Percentiles rank a stretch among this genome's conserved stretches.
Evolutionary conservation across 1,140 invertebrate species (phyloP).

Genomic region (Phymorhynchus buccinoides): DNA sequence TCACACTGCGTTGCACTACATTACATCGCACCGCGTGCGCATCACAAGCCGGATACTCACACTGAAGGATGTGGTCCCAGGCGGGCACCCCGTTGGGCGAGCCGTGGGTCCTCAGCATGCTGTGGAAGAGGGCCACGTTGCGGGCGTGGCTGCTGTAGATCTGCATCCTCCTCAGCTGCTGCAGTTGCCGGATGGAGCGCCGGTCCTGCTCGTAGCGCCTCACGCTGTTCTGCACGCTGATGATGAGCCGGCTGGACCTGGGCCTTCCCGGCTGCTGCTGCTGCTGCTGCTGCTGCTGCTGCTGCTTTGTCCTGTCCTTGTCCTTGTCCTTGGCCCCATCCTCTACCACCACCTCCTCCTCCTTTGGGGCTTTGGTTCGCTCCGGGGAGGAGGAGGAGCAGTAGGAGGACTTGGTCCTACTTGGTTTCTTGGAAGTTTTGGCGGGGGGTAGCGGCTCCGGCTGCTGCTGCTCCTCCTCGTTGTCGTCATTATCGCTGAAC

Average conservation of each 20-base stretch:
- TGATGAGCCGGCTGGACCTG: conserved; percentile 22
- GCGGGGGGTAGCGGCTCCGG: background rate
- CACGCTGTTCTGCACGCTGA: conserved; percentile 60
- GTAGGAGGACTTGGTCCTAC: too few species aligned
- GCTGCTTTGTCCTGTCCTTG: background rate
- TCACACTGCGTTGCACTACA: too few species aligned
- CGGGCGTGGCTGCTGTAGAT: conserved; percentile 59
- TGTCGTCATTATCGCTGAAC: conserved; percentile 25
- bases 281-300: conserved; percentile 9
- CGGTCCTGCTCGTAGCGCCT: conserved; percentile 55
- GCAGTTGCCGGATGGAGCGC: conserved; percentile 53
- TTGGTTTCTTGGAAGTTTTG: background rate
- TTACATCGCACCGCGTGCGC: too few species aligned
- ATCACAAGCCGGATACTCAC: background rate
- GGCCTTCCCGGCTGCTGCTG: conserved; percentile 12
- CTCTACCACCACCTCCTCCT: background rate
- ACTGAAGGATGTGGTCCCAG: conserved; percentile 13
- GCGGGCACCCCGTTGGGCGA: conserved; percentile 6
- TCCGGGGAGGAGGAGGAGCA: too few species aligned
- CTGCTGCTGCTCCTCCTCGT: too few species aligned
- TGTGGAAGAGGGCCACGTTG: conserved; percentile 60
- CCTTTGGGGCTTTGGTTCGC: background rate
- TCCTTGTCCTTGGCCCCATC: background rate
- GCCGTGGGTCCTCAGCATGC: background rate
- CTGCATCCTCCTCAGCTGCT: conserved; percentile 60